Evolutionary conservation across 1,140 invertebrate genomes (phyloP), one percentile per base, ranked within the genome.

Genomic region (Euglossa dilemma): DNA sequence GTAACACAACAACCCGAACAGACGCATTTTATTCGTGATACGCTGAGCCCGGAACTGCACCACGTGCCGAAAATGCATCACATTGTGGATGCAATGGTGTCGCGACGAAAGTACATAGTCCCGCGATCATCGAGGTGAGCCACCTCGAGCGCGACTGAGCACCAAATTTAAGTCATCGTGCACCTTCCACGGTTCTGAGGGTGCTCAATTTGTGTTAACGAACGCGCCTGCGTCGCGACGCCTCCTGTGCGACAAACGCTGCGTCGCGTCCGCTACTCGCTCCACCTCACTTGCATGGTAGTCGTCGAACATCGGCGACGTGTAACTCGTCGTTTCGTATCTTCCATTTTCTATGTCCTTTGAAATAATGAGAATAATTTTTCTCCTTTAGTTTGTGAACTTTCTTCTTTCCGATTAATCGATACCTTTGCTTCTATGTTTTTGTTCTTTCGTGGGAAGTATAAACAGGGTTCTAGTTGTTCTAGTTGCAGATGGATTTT

Each of bases 61-160:
- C 86, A 87, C 86, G 86, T 86, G 86, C 71, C 36, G n/a, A 47
- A 50, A 57, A 50, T 14, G 28, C 76, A 67, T 80, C 57, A 77
- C 78, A 79, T 80, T 45, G 59, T 70, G 61, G 43, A 50, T 47
- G 36, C 69, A 20, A 50, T 8, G 11, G 18, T 7, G n/a, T 63
- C 61, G 50, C 36, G 45, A 50, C n/a, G 18, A 28, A 50, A 80
- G n/a, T 64, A 20, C 76, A 77, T 50, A 28, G 7, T 43, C 67
- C 23, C 78, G 61, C 77, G 85, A 80, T 6, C 75, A 36, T 69
- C 80, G 50, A 61, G 61, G 74, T 83, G 77, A 87, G 83, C 82
- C 82, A 87, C 85, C 86, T 86, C 85, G 86, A 87, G 73, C 81
- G 72, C 86, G 71, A 87, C 86, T 87, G 85, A 87, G 59, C 28